These are phyloP conservation scores for Melanotaenia pygmaea DNA, from an alignment of 2,797 vertebrate species.

Conservation along the genomic window DNA sequence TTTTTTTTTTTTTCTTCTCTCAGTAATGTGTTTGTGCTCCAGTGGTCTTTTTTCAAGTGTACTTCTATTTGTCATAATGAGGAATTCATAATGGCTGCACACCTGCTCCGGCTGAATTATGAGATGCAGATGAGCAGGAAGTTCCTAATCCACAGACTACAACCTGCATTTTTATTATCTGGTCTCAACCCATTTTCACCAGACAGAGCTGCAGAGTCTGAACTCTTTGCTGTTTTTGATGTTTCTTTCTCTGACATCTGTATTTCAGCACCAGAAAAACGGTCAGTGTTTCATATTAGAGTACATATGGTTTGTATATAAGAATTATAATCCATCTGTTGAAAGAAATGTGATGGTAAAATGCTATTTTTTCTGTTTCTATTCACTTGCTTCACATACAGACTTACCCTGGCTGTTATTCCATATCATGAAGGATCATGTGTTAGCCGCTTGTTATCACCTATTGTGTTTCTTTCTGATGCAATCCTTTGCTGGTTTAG, in stretches of 20 bases:
- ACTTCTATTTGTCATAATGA: slow-evolving; percentile 65
- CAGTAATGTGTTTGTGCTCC: slow-evolving; percentile 36
- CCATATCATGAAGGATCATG: too few species aligned
- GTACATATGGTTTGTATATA: not conserved
- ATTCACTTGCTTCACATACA: too few species aligned
- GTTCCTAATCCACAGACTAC: slow-evolving; percentile 14
- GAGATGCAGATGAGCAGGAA: slow-evolving; percentile 26
- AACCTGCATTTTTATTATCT: slow-evolving; percentile 17
- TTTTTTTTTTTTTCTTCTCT: not conserved
- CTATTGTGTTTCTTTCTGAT: too few species aligned
- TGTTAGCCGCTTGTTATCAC: too few species aligned
- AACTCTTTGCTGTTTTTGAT: not conserved
- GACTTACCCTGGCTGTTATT: too few species aligned
- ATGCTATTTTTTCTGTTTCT: too few species aligned
- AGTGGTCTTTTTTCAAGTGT: slow-evolving; percentile 49
- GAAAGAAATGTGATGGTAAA: too few species aligned
- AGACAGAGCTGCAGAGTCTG: not conserved
- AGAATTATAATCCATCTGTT: not conserved
- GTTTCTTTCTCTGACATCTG: not conserved
- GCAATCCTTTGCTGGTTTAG: too few species aligned
- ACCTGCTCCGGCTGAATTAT: slow-evolving; percentile 64
- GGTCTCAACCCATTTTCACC: slow-evolving; percentile 15
- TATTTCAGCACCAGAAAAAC: not conserved
- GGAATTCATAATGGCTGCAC: slow-evolving; percentile 51
- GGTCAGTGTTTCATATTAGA: not conserved